Percentiles rank a stretch among this genome's conserved stretches.
Conservation (phyloP, 2,113 vertebrate species). For the Bos javanicus region DNA sequence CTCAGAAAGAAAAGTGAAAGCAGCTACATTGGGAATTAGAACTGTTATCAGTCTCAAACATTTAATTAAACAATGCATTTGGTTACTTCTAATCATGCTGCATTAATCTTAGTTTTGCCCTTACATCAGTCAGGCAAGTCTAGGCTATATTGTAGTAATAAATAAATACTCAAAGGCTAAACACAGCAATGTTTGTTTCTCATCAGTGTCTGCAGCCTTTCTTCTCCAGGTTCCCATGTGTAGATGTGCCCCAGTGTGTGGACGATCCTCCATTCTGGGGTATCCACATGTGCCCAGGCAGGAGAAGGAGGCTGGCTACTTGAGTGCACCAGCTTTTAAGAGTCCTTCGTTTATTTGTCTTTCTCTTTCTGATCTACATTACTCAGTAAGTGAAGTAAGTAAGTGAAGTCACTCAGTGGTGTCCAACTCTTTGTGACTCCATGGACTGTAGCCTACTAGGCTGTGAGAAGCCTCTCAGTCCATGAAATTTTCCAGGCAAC, state of each 20-base stretch:
- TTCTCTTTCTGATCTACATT: not conserved
- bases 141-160: not conserved
- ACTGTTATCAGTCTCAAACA: slow-evolving; percentile 43
- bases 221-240: not conserved
- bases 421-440: no score
- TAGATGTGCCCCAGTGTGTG: not conserved
- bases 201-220: not conserved
- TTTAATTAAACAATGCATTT: slow-evolving; percentile 58
- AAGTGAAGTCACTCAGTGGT: no score
- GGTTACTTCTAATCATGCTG: slow-evolving; percentile 49
- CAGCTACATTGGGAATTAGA: slow-evolving; percentile 50
- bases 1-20: slow-evolving; percentile 2
- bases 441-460: no score
- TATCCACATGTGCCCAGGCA: not conserved
- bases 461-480: no score
- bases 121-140: slow-evolving; percentile 35
- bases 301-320: not conserved
- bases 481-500: no score
- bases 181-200: not conserved
- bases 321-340: not conserved
- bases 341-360: not conserved
- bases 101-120: slow-evolving; percentile 57
- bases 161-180: slow-evolving; percentile 26
- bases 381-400: not conserved
- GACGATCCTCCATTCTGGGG: not conserved